These are phyloP conservation scores for Mastacembelus armatus DNA, from an alignment of 2,797 vertebrate genomes.

Conservation along the genomic window DNA sequence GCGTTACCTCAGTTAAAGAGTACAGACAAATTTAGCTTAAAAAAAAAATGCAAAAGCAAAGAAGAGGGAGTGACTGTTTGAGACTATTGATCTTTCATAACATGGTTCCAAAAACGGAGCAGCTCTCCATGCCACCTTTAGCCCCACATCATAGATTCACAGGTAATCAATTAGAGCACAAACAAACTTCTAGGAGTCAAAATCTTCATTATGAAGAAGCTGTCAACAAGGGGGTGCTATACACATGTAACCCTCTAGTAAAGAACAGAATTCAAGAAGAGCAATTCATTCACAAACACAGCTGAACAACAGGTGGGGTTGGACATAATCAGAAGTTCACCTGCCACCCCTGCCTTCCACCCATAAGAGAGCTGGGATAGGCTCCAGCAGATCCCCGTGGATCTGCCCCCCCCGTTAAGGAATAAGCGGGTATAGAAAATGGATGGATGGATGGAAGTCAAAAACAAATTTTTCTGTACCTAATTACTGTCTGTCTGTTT, in stretches of 20 bases:
- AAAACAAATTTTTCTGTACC: constrained; percentile 16
- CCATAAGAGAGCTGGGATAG: too few relatives aligned
- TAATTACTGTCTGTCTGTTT: constrained; percentile 19
- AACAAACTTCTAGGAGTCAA: constrained; percentile 39
- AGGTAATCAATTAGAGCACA: constrained; percentile 57
- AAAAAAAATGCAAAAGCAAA: constrained; percentile 25
- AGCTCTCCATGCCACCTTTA: constrained; percentile 45
- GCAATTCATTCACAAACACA: too few relatives aligned
- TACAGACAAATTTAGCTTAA: constrained; percentile 55
- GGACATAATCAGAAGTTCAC: constrained; percentile 30
- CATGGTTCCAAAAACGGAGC: constrained; percentile 39
- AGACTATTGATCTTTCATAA: constrained; percentile 66
- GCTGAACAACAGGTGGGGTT: constrained; percentile 39
- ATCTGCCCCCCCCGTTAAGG: too few relatives aligned
- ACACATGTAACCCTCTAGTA: too few relatives aligned
- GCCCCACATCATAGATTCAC: constrained; percentile 48
- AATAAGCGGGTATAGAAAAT: too few relatives aligned
- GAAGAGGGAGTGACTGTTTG: constrained; percentile 41
- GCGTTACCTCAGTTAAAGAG: constrained; percentile 52
- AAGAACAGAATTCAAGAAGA: too few relatives aligned
- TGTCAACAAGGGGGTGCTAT: constrained; percentile 14
- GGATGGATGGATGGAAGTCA: too few relatives aligned
- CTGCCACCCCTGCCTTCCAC: too few relatives aligned
- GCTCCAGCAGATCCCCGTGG: too few relatives aligned
- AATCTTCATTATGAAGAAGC: constrained; percentile 39